Evolutionary conservation across 1,140 invertebrate genomes (phyloP).

Genomic region (Temnothorax nylanderi): DNA sequence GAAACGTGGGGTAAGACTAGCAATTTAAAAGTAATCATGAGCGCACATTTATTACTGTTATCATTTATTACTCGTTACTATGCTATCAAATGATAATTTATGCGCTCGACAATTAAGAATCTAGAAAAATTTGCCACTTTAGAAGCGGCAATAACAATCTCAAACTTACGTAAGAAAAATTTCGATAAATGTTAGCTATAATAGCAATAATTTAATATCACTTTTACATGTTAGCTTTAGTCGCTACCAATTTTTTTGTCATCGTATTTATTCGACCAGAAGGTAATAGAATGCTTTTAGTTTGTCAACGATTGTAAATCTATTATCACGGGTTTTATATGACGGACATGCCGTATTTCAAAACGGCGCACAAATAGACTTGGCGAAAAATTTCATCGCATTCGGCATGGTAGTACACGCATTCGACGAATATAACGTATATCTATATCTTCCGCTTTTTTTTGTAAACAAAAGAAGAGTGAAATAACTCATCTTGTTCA

Average conservation of each 20-base stretch:
- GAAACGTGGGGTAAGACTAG: background rate
- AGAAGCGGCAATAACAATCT: background rate
- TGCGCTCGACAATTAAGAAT: background rate
- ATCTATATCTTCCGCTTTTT: slow-evolving; percentile 40
- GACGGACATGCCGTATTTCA: slow-evolving; percentile 80
- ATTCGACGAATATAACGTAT: slow-evolving; percentile 32
- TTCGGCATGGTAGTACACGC: slow-evolving; percentile 45
- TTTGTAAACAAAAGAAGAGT: slow-evolving; percentile 6
- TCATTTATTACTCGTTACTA: background rate
- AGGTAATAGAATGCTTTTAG: slow-evolving; percentile 81
- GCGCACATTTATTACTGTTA: background rate
- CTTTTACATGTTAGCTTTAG: slow-evolving; percentile 70
- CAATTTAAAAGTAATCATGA: slow-evolving; percentile 3
- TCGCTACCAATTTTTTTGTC: slow-evolving; percentile 69
- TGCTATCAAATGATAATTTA: background rate
- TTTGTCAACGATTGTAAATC: slow-evolving; percentile 78
- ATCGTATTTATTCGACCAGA: slow-evolving; percentile 75
- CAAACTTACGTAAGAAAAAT: background rate
- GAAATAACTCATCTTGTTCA: slow-evolving; percentile 35
- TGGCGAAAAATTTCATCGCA: slow-evolving; percentile 46
- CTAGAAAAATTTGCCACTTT: background rate
- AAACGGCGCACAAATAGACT: slow-evolving; percentile 78
- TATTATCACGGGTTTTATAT: slow-evolving; percentile 74
- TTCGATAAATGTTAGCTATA: slow-evolving; percentile 1
- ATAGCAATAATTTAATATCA: slow-evolving; percentile 40